Conservation (phyloP, 2,113 vertebrate species). For the Odontesthes bonariensis region DNA sequence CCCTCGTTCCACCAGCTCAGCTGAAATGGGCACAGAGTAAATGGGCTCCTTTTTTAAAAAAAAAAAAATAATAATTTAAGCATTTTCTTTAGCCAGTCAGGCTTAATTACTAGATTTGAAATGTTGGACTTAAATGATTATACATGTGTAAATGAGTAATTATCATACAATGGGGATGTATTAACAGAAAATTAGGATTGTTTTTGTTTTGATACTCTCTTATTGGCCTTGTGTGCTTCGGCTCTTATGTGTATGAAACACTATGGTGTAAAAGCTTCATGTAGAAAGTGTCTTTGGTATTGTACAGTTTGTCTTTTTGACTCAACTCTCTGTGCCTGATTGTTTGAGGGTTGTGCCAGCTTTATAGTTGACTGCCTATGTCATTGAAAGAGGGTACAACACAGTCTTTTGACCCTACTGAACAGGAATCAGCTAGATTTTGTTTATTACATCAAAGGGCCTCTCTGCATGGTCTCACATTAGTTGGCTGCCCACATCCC, state of each 20-base stretch:
- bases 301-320: background rate
- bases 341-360: constrained; percentile 20
- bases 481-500: constrained; percentile 25
- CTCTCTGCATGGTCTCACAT: constrained; percentile 31
- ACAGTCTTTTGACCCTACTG: constrained; percentile 41
- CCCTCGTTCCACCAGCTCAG: too few relatives aligned
- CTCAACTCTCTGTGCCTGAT: background rate
- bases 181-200: too few relatives aligned
- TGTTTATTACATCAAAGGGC: constrained; percentile 56
- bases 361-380: constrained; percentile 21
- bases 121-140: too few relatives aligned
- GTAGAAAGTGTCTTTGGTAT: background rate
- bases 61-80: too few relatives aligned
- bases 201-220: too few relatives aligned
- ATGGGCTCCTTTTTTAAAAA: too few relatives aligned
- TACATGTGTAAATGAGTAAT: too few relatives aligned
- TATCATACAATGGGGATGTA: too few relatives aligned
- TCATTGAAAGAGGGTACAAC: constrained; percentile 19
- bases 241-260: background rate
- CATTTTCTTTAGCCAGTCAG: too few relatives aligned
- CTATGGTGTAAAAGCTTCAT: background rate
- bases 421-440: constrained; percentile 43
- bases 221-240: background rate
- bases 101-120: too few relatives aligned
- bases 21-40: too few relatives aligned